Conservation (phyloP, 2,888 invertebrate species). For the Drosophila ochracea region DNA sequence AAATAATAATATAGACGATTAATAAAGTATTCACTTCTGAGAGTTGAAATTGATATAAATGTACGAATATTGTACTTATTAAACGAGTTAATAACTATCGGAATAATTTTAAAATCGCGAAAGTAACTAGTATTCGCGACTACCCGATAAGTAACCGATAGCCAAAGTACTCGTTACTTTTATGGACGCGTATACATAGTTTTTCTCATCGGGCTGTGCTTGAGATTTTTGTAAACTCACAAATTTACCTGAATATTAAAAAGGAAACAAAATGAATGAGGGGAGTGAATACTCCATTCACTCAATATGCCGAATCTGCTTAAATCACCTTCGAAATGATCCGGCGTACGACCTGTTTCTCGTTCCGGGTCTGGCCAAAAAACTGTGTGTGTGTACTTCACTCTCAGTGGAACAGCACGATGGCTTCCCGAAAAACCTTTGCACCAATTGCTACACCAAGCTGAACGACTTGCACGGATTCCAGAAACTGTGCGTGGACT, state of each 20-base stretch:
- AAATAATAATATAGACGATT: neutral
- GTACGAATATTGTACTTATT: no score
- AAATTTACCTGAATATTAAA: constrained; percentile 21
- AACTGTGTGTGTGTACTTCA: constrained; percentile 80
- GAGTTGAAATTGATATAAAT: neutral
- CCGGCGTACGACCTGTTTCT: constrained; percentile 74
- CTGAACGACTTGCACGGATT: constrained; percentile 81
- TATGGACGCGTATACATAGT: constrained; percentile 66
- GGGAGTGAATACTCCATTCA: constrained; percentile 66
- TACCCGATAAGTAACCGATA: constrained; percentile 51
- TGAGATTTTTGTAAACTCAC: constrained; percentile 35
- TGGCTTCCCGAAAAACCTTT: constrained; percentile 81
- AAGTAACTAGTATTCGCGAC: constrained; percentile 16
- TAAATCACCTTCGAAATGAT: constrained; percentile 70
- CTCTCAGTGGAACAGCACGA: constrained; percentile 80
- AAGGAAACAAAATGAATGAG: constrained; percentile 56
- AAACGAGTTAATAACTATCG: constrained; percentile 11
- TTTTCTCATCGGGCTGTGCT: constrained; percentile 55
- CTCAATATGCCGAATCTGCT: constrained; percentile 82
- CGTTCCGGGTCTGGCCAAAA: constrained; percentile 80
- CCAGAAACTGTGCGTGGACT: constrained; percentile 79
- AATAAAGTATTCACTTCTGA: neutral
- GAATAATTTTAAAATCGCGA: neutral
- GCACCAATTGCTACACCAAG: constrained; percentile 71
- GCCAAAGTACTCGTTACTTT: constrained; percentile 46